Base-by-base conservation (phyloP, 2,113 vertebrate genomes). In the Paralichthys olivaceus region DNA sequence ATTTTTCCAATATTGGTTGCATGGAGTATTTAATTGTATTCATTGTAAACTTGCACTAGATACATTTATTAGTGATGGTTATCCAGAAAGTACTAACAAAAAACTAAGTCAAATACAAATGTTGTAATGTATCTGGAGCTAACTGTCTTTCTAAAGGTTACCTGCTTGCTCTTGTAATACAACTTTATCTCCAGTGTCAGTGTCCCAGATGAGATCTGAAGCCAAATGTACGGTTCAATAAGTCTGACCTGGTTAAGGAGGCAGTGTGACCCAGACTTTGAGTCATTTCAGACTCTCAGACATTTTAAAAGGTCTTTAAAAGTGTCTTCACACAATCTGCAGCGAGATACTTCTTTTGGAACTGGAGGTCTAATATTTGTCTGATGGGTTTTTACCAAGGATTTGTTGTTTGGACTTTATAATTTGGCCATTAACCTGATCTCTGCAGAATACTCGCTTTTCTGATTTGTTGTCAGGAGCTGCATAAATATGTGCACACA, bases 221-320 rank as follows among this genome's bases (percentile, higher is more conserved):
- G 17, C 56, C 9, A 72, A 54, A 67, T 45, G 23, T 2, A 26
- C 22, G 22, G 20, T 40, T 66, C 40, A 54, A 47, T 75, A 32
- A 14, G 26, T 56, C 26, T 69, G 65, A 66, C 59, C 47, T 45
- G 49, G 23, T 32, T 63, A 53, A 8, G 59, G 19, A 66, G 43
- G 26, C 65, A 45, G 9, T 13, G n/a, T 62, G 61, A 74, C 49
- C 47, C 60, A 67, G 56, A 20, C 29, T 60, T 15, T 69, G 34
- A 55, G 63, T 32, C 61, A 45, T 25, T 9, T 55, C 20, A 55
- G 47, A 61, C n/a, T 22, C 13, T n/a, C 14, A 11, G 47, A 55
- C 3, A 54, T 61, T 66, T 65, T 19, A 49, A 1, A 49, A 49
- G 4, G 5, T 5, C 0, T 69, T 61, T 69, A 9, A n/a, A 57